These are phyloP conservation scores for Pinna nobilis DNA, from an alignment of 1,140 invertebrate species.

Conservation along the genomic window DNA sequence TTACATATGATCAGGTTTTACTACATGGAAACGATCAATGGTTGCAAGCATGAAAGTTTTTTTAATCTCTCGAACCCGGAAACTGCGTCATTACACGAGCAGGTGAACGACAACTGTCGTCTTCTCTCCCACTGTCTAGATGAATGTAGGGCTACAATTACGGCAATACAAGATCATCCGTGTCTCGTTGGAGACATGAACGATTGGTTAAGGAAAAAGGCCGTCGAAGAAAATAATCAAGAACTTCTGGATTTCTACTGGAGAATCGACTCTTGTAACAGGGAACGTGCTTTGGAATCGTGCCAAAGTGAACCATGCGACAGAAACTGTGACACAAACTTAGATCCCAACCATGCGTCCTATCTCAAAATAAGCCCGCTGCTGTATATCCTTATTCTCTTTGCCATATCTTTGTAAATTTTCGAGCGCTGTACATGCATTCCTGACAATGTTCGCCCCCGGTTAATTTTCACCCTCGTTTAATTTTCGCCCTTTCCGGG, in stretches of 20 bases:
- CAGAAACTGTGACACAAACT: neutral
- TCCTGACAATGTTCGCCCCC: too few relatives aligned
- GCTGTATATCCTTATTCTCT: too few relatives aligned
- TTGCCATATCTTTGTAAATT: too few relatives aligned
- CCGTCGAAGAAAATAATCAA: neutral
- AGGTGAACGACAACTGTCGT: constrained; percentile 18
- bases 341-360: neutral
- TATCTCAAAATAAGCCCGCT: too few relatives aligned
- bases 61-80: neutral
- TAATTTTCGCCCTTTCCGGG: too few relatives aligned
- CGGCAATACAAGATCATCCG: constrained; percentile 32
- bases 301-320: neutral
- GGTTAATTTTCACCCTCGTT: too few relatives aligned
- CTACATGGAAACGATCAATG: constrained; percentile 13
- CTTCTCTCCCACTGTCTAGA: constrained; percentile 11
- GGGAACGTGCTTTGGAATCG: neutral
- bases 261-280: constrained; percentile 18
- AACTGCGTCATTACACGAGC: neutral
- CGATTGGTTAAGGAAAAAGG: constrained; percentile 5
- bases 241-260: neutral
- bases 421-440: too few relatives aligned
- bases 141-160: constrained; percentile 37
- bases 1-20: constrained; percentile 25
- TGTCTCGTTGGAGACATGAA: constrained; percentile 49
- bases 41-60: constrained; percentile 21